These are phyloP conservation scores for Sinocyclocheilus anshuiensis DNA, from an alignment of 2,113 vertebrate genomes.

Conservation along the genomic window DNA sequence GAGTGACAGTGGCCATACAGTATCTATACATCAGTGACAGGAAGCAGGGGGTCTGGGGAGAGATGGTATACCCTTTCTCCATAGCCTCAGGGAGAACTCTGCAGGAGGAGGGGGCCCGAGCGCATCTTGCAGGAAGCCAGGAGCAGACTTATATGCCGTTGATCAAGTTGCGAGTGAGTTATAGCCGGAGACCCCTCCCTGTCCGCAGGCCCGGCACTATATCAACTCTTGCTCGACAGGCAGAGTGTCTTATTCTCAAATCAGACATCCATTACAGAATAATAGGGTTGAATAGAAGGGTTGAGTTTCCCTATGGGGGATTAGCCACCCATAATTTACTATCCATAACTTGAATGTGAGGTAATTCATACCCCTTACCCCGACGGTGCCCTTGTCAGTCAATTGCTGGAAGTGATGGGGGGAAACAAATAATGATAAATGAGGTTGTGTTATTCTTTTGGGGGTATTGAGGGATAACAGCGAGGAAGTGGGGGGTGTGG, in stretches of 20 bases:
- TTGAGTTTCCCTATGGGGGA: slow-evolving; percentile 79
- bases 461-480: background rate
- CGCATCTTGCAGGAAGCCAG: slow-evolving; percentile 64
- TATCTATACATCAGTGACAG: slow-evolving; percentile 53
- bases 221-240: slow-evolving; percentile 74
- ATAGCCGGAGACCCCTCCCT: slow-evolving; percentile 65
- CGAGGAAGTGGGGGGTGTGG: background rate
- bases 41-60: slow-evolving; percentile 33
- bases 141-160: slow-evolving; percentile 76
- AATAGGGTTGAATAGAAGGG: slow-evolving; percentile 75
- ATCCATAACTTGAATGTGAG: slow-evolving; percentile 71
- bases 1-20: slow-evolving; percentile 50
- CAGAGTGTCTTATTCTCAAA: slow-evolving; percentile 74
- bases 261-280: slow-evolving; percentile 81
- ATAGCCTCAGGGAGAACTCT: slow-evolving; percentile 59
- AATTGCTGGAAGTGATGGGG: slow-evolving; percentile 55
- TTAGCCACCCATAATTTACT: slow-evolving; percentile 79
- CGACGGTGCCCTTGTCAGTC: slow-evolving; percentile 75
- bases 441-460: slow-evolving; percentile 54
- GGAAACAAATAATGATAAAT: slow-evolving; percentile 60
- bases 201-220: slow-evolving; percentile 62
- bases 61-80: slow-evolving; percentile 65
- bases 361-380: slow-evolving; percentile 65
- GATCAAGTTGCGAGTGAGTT: slow-evolving; percentile 80
- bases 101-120: slow-evolving; percentile 52